Conservation (phyloP, 2,113 vertebrate species). For the Meles meles region DNA sequence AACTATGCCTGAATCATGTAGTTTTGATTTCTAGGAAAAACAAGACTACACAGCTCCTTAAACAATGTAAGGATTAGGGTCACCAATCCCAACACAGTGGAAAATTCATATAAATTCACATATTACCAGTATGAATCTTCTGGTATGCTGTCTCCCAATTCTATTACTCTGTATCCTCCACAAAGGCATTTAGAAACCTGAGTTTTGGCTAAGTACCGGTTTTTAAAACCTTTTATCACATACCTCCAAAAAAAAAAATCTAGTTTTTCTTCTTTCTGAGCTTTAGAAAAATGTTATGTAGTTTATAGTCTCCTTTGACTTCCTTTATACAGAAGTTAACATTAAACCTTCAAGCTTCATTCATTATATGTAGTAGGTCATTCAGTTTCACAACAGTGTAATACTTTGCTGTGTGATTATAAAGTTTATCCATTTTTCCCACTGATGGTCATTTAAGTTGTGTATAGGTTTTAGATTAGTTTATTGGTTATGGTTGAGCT, state of each 20-base stretch:
- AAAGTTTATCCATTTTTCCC: not conserved
- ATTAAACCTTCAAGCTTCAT: not conserved
- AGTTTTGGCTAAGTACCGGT: not conserved
- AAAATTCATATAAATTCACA: not conserved
- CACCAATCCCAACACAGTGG: not conserved
- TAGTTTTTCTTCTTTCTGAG: not conserved
- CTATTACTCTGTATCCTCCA: not conserved
- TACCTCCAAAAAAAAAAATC: not conserved
- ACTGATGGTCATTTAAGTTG: not conserved
- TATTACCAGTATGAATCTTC: not conserved
- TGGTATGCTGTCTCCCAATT: not conserved
- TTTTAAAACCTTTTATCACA: not conserved
- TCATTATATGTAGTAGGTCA: not conserved
- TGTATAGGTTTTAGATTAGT: not conserved
- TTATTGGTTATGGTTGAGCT: not conserved
- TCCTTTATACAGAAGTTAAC: not conserved
- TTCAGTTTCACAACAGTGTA: not conserved
- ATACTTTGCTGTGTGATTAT: not conserved
- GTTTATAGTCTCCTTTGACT: not conserved
- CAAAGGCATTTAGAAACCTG: not conserved
- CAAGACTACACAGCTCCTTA: not conserved
- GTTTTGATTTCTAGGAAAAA: not conserved
- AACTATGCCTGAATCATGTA: not conserved
- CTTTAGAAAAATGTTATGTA: constrained; percentile 1
- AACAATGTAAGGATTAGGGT: not conserved